Evolutionary conservation across 2,113 vertebrate species (phyloP), one percentile per base, ranked within the genome.

Genomic region (Sinocyclocheilus anshuiensis): DNA sequence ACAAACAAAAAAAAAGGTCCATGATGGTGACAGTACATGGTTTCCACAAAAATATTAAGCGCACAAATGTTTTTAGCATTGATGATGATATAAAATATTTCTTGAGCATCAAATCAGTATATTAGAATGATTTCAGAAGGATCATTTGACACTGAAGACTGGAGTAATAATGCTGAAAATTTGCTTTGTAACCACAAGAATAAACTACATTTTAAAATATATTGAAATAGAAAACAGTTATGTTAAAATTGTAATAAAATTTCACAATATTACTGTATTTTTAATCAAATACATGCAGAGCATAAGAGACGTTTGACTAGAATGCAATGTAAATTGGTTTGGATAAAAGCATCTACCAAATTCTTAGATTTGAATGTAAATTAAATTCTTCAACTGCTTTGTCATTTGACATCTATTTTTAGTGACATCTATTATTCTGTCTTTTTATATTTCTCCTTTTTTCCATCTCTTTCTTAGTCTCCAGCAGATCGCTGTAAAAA

Each of bases 401-500:
- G 22, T 69, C 8, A 22, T 76, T 26, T 48, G 42, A 4, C 65
- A 39, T 42, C 24, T 7, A 48, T 8, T 77, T 77, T 24, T 50
- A 50, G 2, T 33, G 29, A 33, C 10, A 33, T 9, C 9, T 33
- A 29, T 22, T 39, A 16, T n/a, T 42, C 10, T 15, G 11, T 59
- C 2, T 77, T 24, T 77, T 13, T 76, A 50, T 48, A 50, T 42
- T 45, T 78, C 6, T 63, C 1, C 57, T 9, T 39, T n/a, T 69
- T 75, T 45, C 6, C 24, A 9, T 59, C 48, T 48, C 45, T 48
- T 24, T 71, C 48, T 50, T 65, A 89, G 88, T 89, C 88, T 39
- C 86, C 88, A n/a, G 86, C 88, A 16, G 88, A 89, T 48, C 84
- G 88, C 67, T 89, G 88, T 84, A 89, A 89, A 48, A 89, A 89